A percentile compares a stretch with the other conserved stretches of the same genome.
These are phyloP conservation scores for Plecotus auritus DNA, from an alignment of 2,113 vertebrate species.

Conservation along the genomic window DNA sequence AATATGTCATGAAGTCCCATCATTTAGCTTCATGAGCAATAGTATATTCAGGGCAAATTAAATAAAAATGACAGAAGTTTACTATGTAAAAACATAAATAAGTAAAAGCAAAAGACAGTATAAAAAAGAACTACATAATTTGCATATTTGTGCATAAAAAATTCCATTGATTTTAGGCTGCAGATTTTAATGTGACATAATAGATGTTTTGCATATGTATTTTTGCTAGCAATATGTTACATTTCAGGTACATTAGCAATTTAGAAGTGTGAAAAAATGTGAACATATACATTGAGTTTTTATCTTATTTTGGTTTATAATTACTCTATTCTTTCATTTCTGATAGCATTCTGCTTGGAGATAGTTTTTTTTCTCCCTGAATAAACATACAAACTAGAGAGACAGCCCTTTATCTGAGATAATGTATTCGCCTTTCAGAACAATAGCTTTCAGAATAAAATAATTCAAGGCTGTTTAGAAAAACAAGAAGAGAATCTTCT, in stretches of 20 bases:
- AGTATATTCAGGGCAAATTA: not conserved
- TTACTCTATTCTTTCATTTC: not conserved
- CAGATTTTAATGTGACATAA: conserved; percentile 17
- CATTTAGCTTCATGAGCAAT: not conserved
- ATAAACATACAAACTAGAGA: not conserved
- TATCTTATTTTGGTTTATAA: not conserved
- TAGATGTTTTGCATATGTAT: not conserved
- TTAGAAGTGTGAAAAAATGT: not conserved
- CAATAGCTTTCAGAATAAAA: not conserved
- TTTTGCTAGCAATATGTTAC: not conserved
- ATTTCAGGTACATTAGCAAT: not conserved
- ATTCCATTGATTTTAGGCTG: not conserved
- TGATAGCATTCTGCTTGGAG: not conserved
- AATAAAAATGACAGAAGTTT: conserved; percentile 2
- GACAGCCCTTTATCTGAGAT: not conserved
- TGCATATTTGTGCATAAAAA: not conserved
- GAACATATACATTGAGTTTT: not conserved
- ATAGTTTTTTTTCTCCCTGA: not conserved
- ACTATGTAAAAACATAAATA: not conserved
- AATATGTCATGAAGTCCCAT: not conserved
- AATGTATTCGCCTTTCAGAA: not conserved
- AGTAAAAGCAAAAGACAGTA: not conserved
- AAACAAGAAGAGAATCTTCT: not conserved
- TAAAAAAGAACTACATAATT: not conserved
- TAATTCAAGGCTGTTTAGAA: not conserved